These are phyloP conservation scores for Pelecanoides urinatrix DNA, from an alignment of 2,113 vertebrate species.

Conservation along the genomic window DNA sequence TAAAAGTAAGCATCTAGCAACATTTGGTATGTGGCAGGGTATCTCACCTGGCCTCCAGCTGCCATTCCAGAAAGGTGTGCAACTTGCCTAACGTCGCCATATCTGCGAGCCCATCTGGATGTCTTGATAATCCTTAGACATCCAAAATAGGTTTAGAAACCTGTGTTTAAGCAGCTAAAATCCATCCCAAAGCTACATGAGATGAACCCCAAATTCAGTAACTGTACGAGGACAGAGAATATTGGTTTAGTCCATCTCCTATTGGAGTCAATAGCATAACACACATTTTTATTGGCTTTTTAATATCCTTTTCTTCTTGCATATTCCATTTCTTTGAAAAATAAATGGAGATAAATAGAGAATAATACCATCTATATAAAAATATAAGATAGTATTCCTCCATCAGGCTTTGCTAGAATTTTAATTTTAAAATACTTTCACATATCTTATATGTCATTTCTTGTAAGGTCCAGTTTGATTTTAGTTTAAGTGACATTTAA, in stretches of 20 bases:
- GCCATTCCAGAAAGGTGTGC: background rate
- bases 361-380: background rate
- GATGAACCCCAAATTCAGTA: background rate
- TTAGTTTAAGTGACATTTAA: constrained; percentile 30
- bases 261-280: background rate
- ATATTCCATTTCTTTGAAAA: background rate
- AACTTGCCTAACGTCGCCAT: fast-evolving
- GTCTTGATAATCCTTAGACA: background rate
- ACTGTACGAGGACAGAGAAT: background rate
- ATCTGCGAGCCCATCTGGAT: background rate
- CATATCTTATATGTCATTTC: background rate
- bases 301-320: background rate
- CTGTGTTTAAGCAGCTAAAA: background rate
- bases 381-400: background rate
- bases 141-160: background rate
- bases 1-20: background rate
- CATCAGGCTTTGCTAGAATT: background rate
- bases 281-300: fast-evolving
- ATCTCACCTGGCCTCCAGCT: background rate
- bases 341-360: background rate
- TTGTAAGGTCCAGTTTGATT: background rate
- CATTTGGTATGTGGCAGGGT: fast-evolving
- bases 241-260: background rate
- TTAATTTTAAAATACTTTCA: background rate
- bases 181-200: background rate